Conservation (phyloP, 2,888 invertebrate species). For the Gymnosoma rotundatum region DNA sequence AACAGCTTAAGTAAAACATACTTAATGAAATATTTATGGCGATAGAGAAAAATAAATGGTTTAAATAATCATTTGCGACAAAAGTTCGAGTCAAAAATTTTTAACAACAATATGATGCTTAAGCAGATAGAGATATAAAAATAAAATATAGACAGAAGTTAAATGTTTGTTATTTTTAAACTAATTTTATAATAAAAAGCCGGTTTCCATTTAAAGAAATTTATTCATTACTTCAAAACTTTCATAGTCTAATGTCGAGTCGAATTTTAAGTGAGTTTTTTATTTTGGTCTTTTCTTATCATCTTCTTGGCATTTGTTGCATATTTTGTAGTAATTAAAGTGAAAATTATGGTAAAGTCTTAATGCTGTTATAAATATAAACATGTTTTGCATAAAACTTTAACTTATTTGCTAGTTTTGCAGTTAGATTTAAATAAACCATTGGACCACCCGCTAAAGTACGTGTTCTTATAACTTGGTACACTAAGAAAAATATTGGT, state of each 20-base stretch:
- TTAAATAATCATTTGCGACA: too few relatives aligned
- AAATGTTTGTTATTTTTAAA: too few relatives aligned
- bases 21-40: too few relatives aligned
- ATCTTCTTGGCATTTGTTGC: background rate
- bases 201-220: too few relatives aligned
- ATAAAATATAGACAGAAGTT: too few relatives aligned
- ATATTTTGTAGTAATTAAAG: background rate
- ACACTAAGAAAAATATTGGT: background rate
- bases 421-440: background rate
- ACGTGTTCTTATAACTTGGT: background rate
- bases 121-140: too few relatives aligned
- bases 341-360: background rate
- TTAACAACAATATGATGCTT: too few relatives aligned
- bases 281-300: background rate
- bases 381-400: conserved; percentile 32
- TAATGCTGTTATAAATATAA: conserved; percentile 1
- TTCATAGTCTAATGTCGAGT: background rate
- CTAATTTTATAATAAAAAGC: too few relatives aligned
- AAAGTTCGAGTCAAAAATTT: too few relatives aligned
- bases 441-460: background rate
- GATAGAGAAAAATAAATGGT: too few relatives aligned
- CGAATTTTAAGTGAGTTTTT: background rate
- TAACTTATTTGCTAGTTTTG: background rate
- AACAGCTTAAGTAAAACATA: too few relatives aligned
- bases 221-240: background rate